A percentile compares a stretch with the other conserved stretches of the same genome.
Conservation (phyloP, 2,113 vertebrate species). For the Peromyscus californicus region DNA sequence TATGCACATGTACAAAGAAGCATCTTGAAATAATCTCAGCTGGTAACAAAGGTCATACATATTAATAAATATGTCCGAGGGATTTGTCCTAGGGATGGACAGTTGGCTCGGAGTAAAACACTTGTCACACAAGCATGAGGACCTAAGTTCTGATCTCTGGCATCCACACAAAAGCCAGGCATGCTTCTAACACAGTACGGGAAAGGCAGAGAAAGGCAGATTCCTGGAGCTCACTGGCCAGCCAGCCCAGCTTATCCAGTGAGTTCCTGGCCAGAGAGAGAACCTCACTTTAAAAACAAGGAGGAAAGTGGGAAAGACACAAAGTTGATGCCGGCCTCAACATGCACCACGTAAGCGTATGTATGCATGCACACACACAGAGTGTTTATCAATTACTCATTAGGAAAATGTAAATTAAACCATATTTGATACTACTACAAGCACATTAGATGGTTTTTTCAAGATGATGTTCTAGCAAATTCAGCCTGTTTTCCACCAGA, state of each 20-base stretch:
- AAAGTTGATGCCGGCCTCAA: not conserved
- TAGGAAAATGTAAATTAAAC: not conserved
- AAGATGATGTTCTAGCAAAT: not conserved
- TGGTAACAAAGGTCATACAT: too few relatives aligned
- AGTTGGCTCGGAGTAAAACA: not conserved
- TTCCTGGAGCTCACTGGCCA: not conserved
- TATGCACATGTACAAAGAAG: not conserved
- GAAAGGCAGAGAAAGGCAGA: not conserved
- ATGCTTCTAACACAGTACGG: not conserved
- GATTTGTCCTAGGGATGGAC: not conserved
- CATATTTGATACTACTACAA: not conserved
- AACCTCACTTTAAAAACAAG: not conserved
- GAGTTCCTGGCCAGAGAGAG: not conserved
- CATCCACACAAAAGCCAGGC: not conserved
- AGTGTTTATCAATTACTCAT: not conserved
- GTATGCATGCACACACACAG: not conserved
- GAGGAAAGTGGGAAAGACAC: not conserved
- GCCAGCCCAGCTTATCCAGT: not conserved
- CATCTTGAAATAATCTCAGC: not conserved
- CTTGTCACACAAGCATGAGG: not conserved
- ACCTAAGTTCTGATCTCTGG: not conserved
- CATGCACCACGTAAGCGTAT: not conserved
- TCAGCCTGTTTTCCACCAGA: not conserved
- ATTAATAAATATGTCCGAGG: too few relatives aligned
- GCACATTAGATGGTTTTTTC: not conserved